phyloP scores from a whole-genome alignment of 2,797 vertebrate genomes.

The Tolypeutes matacus region DNA sequence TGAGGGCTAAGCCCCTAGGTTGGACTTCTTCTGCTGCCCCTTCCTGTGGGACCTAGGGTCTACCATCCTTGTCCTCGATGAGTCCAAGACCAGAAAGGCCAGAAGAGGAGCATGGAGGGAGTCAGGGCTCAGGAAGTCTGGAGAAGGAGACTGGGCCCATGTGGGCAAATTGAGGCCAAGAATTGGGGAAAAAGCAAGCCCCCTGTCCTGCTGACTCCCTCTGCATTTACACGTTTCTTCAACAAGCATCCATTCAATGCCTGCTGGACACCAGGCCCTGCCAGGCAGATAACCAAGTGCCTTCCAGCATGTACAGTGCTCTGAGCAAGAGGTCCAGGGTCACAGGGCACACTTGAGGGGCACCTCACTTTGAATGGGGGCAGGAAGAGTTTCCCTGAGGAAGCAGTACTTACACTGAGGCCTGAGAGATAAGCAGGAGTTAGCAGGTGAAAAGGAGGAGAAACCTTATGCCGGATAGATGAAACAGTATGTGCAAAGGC shows the following conservation, averaged over 20 bases:
- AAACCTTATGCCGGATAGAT: not conserved
- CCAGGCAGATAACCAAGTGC: not conserved
- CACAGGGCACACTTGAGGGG: not conserved
- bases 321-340: not conserved
- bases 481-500: not conserved
- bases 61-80: not conserved
- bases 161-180: not conserved
- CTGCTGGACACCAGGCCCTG: not conserved
- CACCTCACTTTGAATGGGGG: not conserved
- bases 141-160: not conserved
- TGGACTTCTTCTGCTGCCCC: not conserved
- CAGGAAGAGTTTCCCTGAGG: not conserved
- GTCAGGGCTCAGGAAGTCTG: not conserved
- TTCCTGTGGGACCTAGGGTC: not conserved
- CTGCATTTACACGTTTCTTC: not conserved
- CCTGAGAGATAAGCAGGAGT: not conserved
- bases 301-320: not conserved
- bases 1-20: not conserved
- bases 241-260: not conserved
- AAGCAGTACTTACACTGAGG: not conserved
- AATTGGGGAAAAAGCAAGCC: not conserved
- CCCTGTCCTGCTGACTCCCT: not conserved
- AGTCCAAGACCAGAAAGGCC: not conserved
- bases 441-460: not conserved
- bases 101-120: not conserved